A percentile compares a stretch with the other conserved stretches of the same genome.
These are phyloP conservation scores for Pinctada fucata DNA, from an alignment of 2,888 invertebrate genomes.

Conservation along the genomic window DNA sequence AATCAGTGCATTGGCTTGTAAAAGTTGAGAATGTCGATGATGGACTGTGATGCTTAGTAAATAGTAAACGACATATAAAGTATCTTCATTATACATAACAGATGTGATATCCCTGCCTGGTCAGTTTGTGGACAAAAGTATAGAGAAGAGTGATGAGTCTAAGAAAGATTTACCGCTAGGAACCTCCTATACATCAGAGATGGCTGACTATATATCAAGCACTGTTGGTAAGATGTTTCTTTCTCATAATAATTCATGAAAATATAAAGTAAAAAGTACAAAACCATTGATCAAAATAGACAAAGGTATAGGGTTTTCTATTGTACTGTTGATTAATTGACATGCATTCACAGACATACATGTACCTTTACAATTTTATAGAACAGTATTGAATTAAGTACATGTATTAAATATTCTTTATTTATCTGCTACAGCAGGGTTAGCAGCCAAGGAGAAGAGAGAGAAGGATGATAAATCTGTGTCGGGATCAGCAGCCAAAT, in stretches of 20 bases:
- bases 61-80: no score
- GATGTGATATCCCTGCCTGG: constrained; percentile 42
- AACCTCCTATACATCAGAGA: constrained; percentile 58
- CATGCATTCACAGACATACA: no score
- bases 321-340: no score
- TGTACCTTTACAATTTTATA: no score
- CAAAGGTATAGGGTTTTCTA: no score
- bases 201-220: constrained; percentile 82
- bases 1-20: no score
- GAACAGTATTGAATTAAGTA: no score
- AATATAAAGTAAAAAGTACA: no score
- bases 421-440: constrained; percentile 19
- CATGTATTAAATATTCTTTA: no score
- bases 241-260: not conserved
- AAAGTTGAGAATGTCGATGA: no score
- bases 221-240: constrained; percentile 80
- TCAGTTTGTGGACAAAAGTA: constrained; percentile 55
- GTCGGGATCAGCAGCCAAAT: constrained; percentile 24
- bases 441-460: constrained; percentile 88
- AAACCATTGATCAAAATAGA: no score
- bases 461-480: constrained; percentile 82
- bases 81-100: not conserved
- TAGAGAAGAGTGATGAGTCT: constrained; percentile 57
- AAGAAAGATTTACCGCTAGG: constrained; percentile 75
- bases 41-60: no score